Evolutionary conservation across 2,113 vertebrate species (phyloP).

Genomic region (Myrmophylax atrothorax): DNA sequence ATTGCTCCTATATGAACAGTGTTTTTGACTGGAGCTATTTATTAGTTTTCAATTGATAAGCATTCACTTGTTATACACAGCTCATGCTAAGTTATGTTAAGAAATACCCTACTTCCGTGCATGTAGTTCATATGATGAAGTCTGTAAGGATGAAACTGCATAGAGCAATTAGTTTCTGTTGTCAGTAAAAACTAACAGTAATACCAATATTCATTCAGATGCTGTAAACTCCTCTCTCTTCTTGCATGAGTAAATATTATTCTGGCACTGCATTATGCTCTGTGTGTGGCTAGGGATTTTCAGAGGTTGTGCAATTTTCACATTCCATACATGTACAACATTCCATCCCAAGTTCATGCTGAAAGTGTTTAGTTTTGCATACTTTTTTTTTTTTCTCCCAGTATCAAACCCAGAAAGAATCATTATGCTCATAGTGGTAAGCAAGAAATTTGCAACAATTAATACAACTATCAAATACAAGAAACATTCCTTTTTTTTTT

Average conservation of each 20-base stretch:
- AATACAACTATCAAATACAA: not conserved
- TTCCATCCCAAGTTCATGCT: not conserved
- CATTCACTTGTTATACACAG: not conserved
- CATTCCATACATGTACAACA: not conserved
- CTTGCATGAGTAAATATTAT: not conserved
- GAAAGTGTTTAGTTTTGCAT: not conserved
- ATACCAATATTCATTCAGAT: not conserved
- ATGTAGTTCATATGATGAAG: not conserved
- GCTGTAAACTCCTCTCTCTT: not conserved
- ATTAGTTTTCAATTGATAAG: slow-evolving; percentile 24
- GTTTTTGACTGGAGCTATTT: slow-evolving; percentile 32
- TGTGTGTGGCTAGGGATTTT: not conserved
- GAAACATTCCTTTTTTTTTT: not conserved
- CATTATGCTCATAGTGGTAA: not conserved
- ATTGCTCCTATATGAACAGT: slow-evolving; percentile 6
- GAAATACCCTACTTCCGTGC: not conserved
- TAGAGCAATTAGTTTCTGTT: not conserved
- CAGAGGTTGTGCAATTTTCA: not conserved
- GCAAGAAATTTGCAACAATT: not conserved
- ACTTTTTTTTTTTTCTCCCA: not conserved
- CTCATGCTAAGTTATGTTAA: slow-evolving; percentile 5
- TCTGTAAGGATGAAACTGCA: not conserved
- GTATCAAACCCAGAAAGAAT: not conserved
- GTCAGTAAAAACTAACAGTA: not conserved
- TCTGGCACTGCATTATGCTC: not conserved